Percentiles rank a stretch among this genome's conserved stretches.
These are phyloP conservation scores for Limanda limanda DNA, from an alignment of 2,113 vertebrate species.

Conservation along the genomic window DNA sequence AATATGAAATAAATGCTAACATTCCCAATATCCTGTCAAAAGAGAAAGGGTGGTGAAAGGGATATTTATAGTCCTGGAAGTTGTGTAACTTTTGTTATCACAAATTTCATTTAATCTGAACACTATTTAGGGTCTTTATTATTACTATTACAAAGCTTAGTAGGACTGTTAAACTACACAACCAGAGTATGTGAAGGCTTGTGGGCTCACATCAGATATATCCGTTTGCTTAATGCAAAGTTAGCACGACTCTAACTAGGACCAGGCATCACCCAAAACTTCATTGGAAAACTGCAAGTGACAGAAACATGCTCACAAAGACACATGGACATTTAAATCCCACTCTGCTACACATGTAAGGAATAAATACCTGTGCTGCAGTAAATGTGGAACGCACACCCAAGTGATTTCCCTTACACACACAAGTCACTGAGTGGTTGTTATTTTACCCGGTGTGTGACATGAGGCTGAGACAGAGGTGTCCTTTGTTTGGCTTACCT, in stretches of 20 bases:
- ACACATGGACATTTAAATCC: constrained; percentile 14
- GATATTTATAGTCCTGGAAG: background rate
- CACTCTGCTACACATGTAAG: constrained; percentile 26
- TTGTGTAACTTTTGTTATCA: background rate
- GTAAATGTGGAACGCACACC: constrained; percentile 43
- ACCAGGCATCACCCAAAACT: constrained; percentile 17
- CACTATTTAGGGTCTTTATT: background rate
- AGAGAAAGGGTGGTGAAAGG: background rate
- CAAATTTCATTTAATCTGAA: background rate
- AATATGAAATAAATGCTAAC: background rate
- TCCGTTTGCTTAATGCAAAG: background rate
- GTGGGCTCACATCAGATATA: background rate
- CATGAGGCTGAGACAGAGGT: constrained; percentile 67
- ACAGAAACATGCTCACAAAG: constrained; percentile 37
- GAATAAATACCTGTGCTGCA: constrained; percentile 42
- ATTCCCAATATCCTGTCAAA: background rate
- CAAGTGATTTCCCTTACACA: constrained; percentile 29
- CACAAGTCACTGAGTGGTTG: constrained; percentile 46
- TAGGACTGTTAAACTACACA: background rate
- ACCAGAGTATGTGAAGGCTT: background rate
- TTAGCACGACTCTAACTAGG: constrained; percentile 15
- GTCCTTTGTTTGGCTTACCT: constrained; percentile 72
- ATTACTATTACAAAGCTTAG: background rate
- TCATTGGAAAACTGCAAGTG: constrained; percentile 25
- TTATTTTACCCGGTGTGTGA: constrained; percentile 73